These are phyloP conservation scores for Labeo calbasu DNA, from an alignment of 2,797 vertebrate genomes.

Conservation along the genomic window DNA sequence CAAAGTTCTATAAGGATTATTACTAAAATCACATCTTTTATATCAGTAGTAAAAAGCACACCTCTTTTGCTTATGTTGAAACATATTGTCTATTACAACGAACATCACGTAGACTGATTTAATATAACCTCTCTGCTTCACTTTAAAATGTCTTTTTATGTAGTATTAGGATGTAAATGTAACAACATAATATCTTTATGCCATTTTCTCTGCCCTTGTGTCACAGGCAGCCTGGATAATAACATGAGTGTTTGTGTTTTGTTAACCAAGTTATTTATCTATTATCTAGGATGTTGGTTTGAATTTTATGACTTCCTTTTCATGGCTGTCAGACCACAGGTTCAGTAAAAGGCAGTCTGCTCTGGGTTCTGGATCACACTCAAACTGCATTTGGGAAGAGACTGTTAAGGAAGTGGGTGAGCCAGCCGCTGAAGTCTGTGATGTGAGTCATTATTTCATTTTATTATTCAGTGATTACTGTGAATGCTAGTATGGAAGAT, in stretches of 20 bases:
- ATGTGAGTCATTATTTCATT: constrained; percentile 76
- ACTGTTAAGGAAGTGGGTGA: constrained; percentile 92
- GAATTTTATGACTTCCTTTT: constrained; percentile 30
- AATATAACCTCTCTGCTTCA: not conserved
- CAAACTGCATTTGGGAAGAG: constrained; percentile 89
- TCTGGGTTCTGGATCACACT: constrained; percentile 95
- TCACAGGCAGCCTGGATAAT: not conserved
- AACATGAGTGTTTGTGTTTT: not conserved
- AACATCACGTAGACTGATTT: not conserved
- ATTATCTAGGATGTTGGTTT: constrained; percentile 2
- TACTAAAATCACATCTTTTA: not conserved
- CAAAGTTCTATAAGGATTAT: not conserved
- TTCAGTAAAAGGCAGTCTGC: constrained; percentile 84
- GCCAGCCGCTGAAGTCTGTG: constrained; percentile 85
- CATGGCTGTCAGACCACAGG: constrained; percentile 74
- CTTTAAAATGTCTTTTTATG: not conserved
- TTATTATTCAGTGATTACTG: not conserved
- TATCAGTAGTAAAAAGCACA: not conserved
- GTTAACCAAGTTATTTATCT: not conserved
- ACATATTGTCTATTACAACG: not conserved
- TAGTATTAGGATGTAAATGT: not conserved
- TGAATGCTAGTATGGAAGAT: not conserved
- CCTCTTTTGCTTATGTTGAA: not conserved
- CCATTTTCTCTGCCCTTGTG: not conserved
- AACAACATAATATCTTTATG: not conserved